Evolutionary conservation across 1,140 invertebrate species (phyloP).

Genomic region (Apis cerana): DNA sequence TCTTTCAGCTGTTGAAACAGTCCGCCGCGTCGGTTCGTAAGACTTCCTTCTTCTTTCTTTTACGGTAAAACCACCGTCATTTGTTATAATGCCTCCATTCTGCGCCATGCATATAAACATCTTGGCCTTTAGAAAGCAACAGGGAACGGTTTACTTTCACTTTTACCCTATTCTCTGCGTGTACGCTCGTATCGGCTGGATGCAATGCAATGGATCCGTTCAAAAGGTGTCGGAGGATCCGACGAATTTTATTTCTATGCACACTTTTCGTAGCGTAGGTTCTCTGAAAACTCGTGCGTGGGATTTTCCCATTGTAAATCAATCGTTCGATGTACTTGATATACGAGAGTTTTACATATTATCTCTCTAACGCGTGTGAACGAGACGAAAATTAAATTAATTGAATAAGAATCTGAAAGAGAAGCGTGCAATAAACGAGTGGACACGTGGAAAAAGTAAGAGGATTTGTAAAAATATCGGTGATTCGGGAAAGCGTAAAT

Average conservation of each 20-base stretch:
- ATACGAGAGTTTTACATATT: too few species aligned
- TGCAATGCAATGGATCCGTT: background rate
- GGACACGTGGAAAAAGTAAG: too few species aligned
- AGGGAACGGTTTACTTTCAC: constrained; percentile 37
- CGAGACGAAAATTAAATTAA: too few species aligned
- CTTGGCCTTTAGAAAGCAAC: constrained; percentile 41
- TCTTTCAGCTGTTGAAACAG: constrained; percentile 21
- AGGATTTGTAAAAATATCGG: background rate
- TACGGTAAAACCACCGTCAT: constrained; percentile 10
- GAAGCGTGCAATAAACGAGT: too few species aligned
- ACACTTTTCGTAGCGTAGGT: background rate
- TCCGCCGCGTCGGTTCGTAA: background rate
- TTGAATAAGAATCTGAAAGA: background rate
- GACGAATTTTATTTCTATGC: background rate
- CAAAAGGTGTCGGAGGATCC: background rate
- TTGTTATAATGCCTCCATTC: constrained; percentile 32
- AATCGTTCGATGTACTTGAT: background rate
- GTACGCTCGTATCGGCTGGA: background rate
- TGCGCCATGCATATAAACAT: constrained; percentile 22
- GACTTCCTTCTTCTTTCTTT: constrained; percentile 9
- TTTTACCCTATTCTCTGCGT: constrained; percentile 23
- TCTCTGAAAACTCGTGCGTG: background rate
- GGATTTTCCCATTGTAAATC: background rate
- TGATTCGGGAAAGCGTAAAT: background rate
- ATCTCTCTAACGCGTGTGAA: background rate